Evolutionary conservation across 2,797 vertebrate species (phyloP), one percentile per base, ranked within the genome.

Genomic region (Corythornis leucogaster): DNA sequence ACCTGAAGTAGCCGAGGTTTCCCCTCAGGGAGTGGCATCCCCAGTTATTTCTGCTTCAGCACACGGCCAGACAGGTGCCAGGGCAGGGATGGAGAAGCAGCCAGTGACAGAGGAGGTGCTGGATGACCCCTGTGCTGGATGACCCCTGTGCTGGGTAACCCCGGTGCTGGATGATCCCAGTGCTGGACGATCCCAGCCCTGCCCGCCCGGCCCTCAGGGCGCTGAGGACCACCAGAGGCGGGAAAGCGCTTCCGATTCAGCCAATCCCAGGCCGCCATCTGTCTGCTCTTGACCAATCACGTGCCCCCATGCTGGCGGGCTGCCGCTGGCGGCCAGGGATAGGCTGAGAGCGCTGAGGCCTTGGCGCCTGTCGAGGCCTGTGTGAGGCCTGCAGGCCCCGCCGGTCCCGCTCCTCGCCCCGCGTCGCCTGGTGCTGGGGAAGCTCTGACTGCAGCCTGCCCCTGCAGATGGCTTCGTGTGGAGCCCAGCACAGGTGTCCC

Each of bases 11-110:
- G 7, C 0, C 0, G 51, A 64, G 11, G 15, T 45, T 30, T 15
- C 10, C 21, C 18, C 33, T 15, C 17, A 42, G 68, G 30, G 80
- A 61, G n/a, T 2, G 64, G 12, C 40, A n/a, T 2, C 3, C 8
- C 4, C 4, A 6, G 16, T 40, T 45, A 46, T 40, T 84, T n/a
- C 18, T 79, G 35, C 40, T 42, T 24, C 22, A 53, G 50, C 14
- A 33, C 30, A 4, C 0, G 6, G n/a, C 3, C n/a, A 48, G 53
- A 13, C 7, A 11, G 3, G 8, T 26, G 17, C 16, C 11, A 9
- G 31, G n/a, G 15, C 13, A 43, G 13, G 17, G 40, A 42, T 6
- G 28, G 50, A 8, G 21, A 33, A 66, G 67, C 33, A 24, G 8
- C 2, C 17, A 22, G 28, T 1, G 28, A 11, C 19, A 64, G 22